Evolutionary conservation across 2,797 vertebrate genomes (phyloP).

Genomic region (Cebuella pygmaea): DNA sequence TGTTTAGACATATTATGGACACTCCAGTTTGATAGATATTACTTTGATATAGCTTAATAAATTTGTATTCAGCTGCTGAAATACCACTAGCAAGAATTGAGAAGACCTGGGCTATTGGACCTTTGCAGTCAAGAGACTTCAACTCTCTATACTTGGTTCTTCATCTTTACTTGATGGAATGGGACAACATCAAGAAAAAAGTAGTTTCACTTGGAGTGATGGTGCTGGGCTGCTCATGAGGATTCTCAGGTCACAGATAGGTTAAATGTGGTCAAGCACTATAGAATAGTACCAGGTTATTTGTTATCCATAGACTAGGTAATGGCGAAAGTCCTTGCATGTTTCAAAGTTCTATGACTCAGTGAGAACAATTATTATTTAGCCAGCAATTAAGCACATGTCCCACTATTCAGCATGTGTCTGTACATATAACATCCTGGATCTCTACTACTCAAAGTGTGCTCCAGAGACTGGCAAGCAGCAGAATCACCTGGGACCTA

Average conservation of each 20-base stretch:
- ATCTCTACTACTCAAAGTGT: not conserved
- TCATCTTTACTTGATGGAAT: not conserved
- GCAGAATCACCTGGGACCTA: not conserved
- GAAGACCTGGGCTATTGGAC: not conserved
- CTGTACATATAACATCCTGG: not conserved
- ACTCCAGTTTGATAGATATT: not conserved
- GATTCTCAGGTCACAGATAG: not conserved
- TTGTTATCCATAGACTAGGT: not conserved
- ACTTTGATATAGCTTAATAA: slow-evolving; percentile 12
- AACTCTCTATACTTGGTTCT: slow-evolving; percentile 4
- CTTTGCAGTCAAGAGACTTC: not conserved
- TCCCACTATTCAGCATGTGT: not conserved
- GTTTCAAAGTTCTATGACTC: not conserved
- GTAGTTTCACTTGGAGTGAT: not conserved
- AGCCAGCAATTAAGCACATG: not conserved
- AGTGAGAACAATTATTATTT: not conserved
- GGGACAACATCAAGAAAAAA: not conserved
- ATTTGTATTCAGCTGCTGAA: slow-evolving; percentile 36
- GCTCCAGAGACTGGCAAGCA: not conserved
- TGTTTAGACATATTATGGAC: not conserved
- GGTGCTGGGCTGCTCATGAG: not conserved
- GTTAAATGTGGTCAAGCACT: not conserved
- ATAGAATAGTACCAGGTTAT: not conserved
- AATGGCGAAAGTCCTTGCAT: not conserved
- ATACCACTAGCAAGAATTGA: slow-evolving; percentile 9